These are phyloP conservation scores for Rhinopomastus cyanomelas DNA, from an alignment of 2,113 vertebrate genomes.

Conservation along the genomic window DNA sequence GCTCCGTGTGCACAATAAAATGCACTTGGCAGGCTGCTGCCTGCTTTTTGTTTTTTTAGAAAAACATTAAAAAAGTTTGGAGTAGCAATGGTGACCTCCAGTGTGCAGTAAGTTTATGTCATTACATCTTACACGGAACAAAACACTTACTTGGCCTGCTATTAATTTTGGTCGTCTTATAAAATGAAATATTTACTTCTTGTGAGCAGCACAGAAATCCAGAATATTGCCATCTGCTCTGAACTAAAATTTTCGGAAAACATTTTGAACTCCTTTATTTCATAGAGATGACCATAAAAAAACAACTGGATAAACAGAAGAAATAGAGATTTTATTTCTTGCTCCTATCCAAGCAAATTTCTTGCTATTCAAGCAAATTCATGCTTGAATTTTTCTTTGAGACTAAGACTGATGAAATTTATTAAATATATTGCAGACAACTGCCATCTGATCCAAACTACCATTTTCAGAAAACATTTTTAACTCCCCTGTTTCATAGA, in stretches of 20 bases:
- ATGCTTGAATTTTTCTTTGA: background rate
- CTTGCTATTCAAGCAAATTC: too few relatives aligned
- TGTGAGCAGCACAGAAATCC: background rate
- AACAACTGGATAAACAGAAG: background rate
- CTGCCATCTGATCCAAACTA: too few relatives aligned
- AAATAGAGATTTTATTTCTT: background rate
- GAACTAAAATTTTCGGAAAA: background rate
- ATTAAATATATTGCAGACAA: too few relatives aligned
- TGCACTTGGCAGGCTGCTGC: background rate
- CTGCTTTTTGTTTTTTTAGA: background rate
- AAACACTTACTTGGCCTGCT: conserved; percentile 6
- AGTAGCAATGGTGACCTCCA: conserved; percentile 82
- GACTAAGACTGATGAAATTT: too few relatives aligned
- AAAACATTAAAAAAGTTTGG: conserved; percentile 64
- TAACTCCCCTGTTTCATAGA: too few relatives aligned
- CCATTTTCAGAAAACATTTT: too few relatives aligned
- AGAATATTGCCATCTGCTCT: background rate
- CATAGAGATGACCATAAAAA: background rate
- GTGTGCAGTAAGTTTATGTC: conserved; percentile 76
- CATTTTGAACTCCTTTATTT: background rate
- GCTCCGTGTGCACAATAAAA: background rate
- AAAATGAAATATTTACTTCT: background rate
- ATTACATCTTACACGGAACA: conserved; percentile 32
- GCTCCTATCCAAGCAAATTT: background rate
- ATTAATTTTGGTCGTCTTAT: background rate